Conservation (phyloP, 2,888 invertebrate genomes). For the Hylaea fasciaria region DNA sequence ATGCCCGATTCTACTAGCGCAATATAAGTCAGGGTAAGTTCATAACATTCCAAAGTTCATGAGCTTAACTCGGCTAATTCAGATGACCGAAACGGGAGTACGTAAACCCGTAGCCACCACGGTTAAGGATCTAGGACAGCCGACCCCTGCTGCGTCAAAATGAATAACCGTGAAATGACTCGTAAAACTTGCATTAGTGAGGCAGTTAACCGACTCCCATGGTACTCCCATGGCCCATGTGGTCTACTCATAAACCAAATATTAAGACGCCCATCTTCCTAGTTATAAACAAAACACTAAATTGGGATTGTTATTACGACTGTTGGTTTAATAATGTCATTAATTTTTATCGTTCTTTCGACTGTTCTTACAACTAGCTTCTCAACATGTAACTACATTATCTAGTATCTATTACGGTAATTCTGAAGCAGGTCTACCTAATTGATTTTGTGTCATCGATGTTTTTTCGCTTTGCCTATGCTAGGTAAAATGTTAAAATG, state of each 20-base stretch:
- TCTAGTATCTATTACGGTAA: too few relatives aligned
- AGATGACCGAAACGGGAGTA: slow-evolving; percentile 14
- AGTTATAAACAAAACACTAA: slow-evolving; percentile 65
- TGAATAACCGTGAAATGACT: slow-evolving; percentile 81
- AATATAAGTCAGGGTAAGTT: neutral
- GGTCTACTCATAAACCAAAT: slow-evolving; percentile 71
- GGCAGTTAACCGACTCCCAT: slow-evolving; percentile 63
- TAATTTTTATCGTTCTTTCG: slow-evolving; percentile 34
- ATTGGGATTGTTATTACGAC: slow-evolving; percentile 69
- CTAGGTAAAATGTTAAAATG: too few relatives aligned
- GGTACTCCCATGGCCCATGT: slow-evolving; percentile 68
- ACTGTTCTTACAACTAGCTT: slow-evolving; percentile 7
- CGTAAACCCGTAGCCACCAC: slow-evolving; percentile 2
- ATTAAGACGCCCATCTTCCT: slow-evolving; percentile 59
- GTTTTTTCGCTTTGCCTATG: too few relatives aligned
- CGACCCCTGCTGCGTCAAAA: slow-evolving; percentile 65
- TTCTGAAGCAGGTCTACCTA: neutral
- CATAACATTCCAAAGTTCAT: slow-evolving; percentile 1
- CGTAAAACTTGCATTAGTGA: slow-evolving; percentile 80
- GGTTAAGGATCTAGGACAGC: slow-evolving; percentile 8
- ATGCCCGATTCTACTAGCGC: too few relatives aligned
- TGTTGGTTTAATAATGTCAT: slow-evolving; percentile 56
- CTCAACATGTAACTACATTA: neutral
- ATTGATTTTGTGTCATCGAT: neutral
- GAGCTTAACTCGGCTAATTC: slow-evolving; percentile 4